Base-by-base conservation (phyloP, 2,797 vertebrate genomes). In the Passerculus sandwichensis region DNA sequence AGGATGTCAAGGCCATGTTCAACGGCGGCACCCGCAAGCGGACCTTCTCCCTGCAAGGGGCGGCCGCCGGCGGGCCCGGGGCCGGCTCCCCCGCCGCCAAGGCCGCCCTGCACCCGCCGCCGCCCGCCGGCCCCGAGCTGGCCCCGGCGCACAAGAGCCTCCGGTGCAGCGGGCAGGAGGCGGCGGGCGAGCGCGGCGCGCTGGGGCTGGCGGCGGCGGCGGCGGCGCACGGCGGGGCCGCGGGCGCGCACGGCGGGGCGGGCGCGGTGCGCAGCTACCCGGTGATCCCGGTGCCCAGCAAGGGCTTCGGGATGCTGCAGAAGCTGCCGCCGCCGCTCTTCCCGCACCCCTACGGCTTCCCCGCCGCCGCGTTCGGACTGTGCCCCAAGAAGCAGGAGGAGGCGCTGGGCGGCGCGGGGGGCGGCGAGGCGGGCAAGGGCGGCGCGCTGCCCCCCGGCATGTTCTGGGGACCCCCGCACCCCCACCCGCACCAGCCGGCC, bases 311-410 rank as follows among this genome's bases (percentile, higher is more conserved):
- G 51, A 98, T 99, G 97, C 98, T 99, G 29, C 99, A 99, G 93
- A 99, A 99, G 96, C 98, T 99, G 94, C 99, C 99, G 18, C 99
- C 99, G 9, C 99, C 99, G 2, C 98, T 99, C n/a, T 99, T 99
- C 94, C 99, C 99, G 5, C 99, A 99, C 27, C 99, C 99, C 1
- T 99, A 99, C 59, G 98, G 98, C 70, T 99, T 99, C 97, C 98
- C 99, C 30, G 97, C 97, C 27, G 97, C 97, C 29, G 98, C 99
- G 40, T 99, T 99, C 67, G 99, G 99, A 27, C 97, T 99, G 70
- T 99, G 99, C 97, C 98, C 97, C 93, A 99, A 99, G 70, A 99
- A 99, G 93, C 98, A 98, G 73, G 99, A 99, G 78, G 98, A 97
- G 6, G 86, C 97, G 30, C 42, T 97, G 74, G 97, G 97, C 36